A percentile compares a stretch with the other conserved stretches of the same genome.
These are phyloP conservation scores for Dexiosoma caninum DNA, from an alignment of 2,888 invertebrate species.

Conservation along the genomic window DNA sequence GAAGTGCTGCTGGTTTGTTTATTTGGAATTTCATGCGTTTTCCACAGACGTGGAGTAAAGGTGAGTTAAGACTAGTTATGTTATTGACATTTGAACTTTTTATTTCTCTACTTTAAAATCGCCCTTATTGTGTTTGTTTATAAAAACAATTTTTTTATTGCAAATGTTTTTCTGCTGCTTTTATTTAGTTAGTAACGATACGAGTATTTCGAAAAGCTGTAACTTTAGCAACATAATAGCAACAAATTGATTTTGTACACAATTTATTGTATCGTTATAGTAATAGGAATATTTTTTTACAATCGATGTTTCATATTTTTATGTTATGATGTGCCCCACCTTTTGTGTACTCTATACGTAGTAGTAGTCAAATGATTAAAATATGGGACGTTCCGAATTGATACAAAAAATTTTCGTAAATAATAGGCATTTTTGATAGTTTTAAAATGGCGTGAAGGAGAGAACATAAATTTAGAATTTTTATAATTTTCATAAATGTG, in stretches of 20 bases:
- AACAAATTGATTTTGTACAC: not conserved
- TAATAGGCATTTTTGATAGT: not conserved
- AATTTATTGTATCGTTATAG: slow-evolving; percentile 22
- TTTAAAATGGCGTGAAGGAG: not conserved
- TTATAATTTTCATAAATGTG: no score
- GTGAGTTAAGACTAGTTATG: slow-evolving; percentile 40
- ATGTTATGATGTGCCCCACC: not conserved
- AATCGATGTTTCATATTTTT: not conserved
- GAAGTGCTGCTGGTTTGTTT: slow-evolving; percentile 31
- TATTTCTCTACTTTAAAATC: slow-evolving; percentile 2
- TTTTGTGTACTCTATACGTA: not conserved
- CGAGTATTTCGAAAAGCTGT: not conserved
- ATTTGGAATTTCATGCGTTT: slow-evolving; percentile 57
- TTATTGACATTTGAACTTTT: slow-evolving; percentile 63
- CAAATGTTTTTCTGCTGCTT: not conserved
- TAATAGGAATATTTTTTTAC: not conserved
- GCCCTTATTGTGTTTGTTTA: slow-evolving; percentile 3
- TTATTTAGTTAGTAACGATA: not conserved
- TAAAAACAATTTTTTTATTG: slow-evolving; percentile 2
- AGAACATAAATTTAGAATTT: not conserved
- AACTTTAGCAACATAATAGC: slow-evolving; percentile 39
- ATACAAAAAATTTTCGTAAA: not conserved
- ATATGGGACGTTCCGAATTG: not conserved
- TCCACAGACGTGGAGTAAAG: slow-evolving; percentile 49
- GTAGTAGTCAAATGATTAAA: not conserved